Evolutionary conservation across 1,140 invertebrate species (phyloP), one percentile per base, ranked within the genome.

Genomic region (Neodiprion virginianus): DNA sequence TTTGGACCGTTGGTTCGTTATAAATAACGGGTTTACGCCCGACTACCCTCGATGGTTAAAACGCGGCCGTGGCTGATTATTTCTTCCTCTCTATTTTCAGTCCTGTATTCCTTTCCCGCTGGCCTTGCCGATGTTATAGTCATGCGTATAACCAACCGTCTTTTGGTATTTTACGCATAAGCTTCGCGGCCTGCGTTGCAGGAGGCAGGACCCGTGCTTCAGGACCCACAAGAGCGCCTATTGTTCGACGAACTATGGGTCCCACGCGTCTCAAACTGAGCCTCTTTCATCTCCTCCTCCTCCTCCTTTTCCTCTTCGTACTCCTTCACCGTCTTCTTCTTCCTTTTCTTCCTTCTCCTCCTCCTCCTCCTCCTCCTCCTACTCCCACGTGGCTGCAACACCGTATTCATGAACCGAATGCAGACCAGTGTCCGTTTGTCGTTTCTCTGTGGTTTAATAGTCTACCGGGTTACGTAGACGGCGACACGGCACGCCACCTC

Each of bases 221-320:
- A 61, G 53, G 53, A 61, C 53, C 53, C 11, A 61, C 53, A 61
- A 61, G 53, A 61, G n/a, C 53, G 53, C 8, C 53, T 61, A 61
- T 61, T 61, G 53, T 61, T 61, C 53, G n/a, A 1, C 28, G 28
- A 61, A 61, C 53, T 61, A 61, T 61, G 53, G 53, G 53, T 61
- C 53, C 53, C 53, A 61, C 53, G 53, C 11, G 53, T 61, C 53
- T 61, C 11, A 61, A 61, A 61, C 53, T 61, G 53, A 61, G 53
- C 53, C 53, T 61, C 53, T 61, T 61, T 61, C 53, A 61, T 61
- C 11, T 40, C 28, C 28, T 40, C 28, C 28, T 40, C 28, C 11
- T 40, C 28, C 28, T 40, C 28, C 28, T 40, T 5, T 40, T 40
- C 28, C 5, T 40, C 11, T 61, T 61, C 53, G 8, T 4, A 4